Evolutionary conservation across 2,888 invertebrate genomes (phyloP), one percentile per base, ranked within the genome.

Genomic region (Gymnosoma rotundatum): DNA sequence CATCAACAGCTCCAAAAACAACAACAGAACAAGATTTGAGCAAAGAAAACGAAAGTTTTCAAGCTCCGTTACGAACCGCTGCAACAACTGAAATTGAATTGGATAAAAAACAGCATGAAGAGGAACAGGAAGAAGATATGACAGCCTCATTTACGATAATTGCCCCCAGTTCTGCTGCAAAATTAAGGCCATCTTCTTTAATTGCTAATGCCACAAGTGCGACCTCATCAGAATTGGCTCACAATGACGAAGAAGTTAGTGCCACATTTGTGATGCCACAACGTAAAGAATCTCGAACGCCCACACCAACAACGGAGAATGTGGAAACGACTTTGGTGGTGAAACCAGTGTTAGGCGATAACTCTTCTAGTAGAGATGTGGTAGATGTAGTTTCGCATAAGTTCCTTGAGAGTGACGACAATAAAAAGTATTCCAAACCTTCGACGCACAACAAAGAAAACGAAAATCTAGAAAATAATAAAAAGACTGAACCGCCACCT

Each of bases 111-210:
- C 42, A 89, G 38, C 58, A 93, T 93, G 88, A 92, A 48, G 86
- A 81, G 60, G 88, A 86, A 16, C 9, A 45, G 8, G 88, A 87
- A 52, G 87, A 87, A 50, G 90, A 90, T 83, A 89, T 91, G 67
- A 90, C 89, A 67, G 91, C 92, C 48, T 89, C 89, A 74, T 92
- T 91, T 85, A 91, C 92, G 5, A 87, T 91, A 42, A 84, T 89
- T 21, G 87, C 91, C 21, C 89, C 90, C 21, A 76, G 78, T 48
- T 78, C 83, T 14, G 81, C 76, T 36, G 81, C 82, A 32, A 80
- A 86, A 14, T 58, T 78, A 0, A 78, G 85, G 76, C 83, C 87
- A 70, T 58, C 87, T 73, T 78, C 87, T 56, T 67, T 87, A 74
- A 69, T 87, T 82, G 87, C 86, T 61, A 82, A 83, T 73, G 76